These are phyloP conservation scores for Laterallus jamaicensis DNA, from an alignment of 2,113 vertebrate genomes.

Conservation along the genomic window DNA sequence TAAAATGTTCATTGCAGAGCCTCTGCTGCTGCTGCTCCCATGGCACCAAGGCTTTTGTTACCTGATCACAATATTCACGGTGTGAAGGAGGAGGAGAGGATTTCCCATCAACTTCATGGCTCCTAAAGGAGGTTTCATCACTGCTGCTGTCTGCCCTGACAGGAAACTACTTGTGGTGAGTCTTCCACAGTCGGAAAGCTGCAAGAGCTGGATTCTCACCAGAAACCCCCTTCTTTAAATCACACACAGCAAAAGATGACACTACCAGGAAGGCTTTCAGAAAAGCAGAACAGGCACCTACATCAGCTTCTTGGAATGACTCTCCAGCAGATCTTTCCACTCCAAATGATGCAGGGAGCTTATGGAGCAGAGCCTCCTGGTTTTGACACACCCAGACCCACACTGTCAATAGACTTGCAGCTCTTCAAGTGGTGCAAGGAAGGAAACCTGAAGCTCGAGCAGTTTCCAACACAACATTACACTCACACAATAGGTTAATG, in stretches of 20 bases:
- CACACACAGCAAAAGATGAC: no score
- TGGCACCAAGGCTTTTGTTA: not conserved
- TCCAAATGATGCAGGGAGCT: fast-evolving
- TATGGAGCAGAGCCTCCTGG: not conserved
- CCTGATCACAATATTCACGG: not conserved
- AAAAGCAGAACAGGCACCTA: not conserved
- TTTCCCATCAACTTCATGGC: not conserved
- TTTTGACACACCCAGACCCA: fast-evolving
- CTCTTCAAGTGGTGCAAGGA: not conserved
- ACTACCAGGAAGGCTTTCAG: not conserved
- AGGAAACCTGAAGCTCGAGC: not conserved
- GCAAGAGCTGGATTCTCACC: no score
- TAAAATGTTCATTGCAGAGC: not conserved
- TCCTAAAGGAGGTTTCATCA: not conserved
- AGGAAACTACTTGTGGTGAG: not conserved
- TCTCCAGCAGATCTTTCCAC: not conserved
- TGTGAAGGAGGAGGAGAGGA: not conserved
- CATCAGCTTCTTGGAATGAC: not conserved
- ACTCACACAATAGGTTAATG: not conserved
- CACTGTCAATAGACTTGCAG: not conserved
- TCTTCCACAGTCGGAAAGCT: not conserved
- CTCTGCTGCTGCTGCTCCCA: not conserved
- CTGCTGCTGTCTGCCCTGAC: not conserved
- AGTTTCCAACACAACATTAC: not conserved
- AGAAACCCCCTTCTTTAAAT: not conserved